Base-by-base conservation (phyloP, 2,888 invertebrate genomes). In the Gandaritis pyraliata region DNA sequence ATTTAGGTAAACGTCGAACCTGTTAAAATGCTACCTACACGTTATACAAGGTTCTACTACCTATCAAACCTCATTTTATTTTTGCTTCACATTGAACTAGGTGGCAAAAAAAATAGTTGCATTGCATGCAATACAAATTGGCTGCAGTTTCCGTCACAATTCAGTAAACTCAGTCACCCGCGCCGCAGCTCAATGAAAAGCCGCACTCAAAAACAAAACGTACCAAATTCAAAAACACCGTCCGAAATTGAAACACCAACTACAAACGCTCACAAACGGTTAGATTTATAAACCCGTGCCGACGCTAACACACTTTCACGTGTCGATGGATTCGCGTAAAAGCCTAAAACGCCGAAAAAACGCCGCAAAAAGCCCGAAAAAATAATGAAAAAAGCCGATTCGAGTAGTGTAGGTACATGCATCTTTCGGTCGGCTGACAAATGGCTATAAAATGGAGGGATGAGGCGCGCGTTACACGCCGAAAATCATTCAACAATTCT, bases 271-370 rank as follows among this genome's bases (percentile, higher is more conserved):
- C 75, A 75, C 75, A 77, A 68, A 74, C 77, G 72, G 72, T 79
- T 79, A 83, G 87, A 89, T 92, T 90, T 88, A 91, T 88, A 89
- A 86, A 90, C 87, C 82, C 72, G 78, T 73, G 77, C 77, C 78
- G 85, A 84, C 85, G 85, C 87, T 90, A 91, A 91, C 91, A 91
- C 90, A 90, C 89, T 91, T 90, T 89, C 86, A 83, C 90, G 89
- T 91, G 91, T 91, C 91, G 89, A 89, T 90, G 90, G 88, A 84
- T 86, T 81, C 85, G 79, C 86, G 90, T 91, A 88, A 92, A 91
- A 92, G 91, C 91, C 85, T 83, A 86, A 90, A 90, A 90, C 86
- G 81, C 78, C 75, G 74, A 81, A 86, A 87, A 85, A 67, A 75
- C 72, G 65, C 71, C 68, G 72, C 71, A 72, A 66, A 68, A 64